Conservation (phyloP, 2,888 invertebrate species). For the Folsomia manolachei region DNA sequence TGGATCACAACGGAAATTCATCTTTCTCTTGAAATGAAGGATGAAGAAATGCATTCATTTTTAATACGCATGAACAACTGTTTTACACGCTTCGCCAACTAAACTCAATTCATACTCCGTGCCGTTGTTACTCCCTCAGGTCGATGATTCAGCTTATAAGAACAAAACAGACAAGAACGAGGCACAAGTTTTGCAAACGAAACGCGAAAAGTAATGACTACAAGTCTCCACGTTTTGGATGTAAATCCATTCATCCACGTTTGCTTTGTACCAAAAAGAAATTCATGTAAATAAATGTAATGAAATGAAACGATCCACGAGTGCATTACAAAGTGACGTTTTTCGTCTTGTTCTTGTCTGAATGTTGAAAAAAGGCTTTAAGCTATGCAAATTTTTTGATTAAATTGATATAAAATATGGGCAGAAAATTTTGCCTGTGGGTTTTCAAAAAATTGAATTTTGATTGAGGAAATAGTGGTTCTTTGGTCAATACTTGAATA, state of each 20-base stretch:
- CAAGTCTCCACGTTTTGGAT: neutral
- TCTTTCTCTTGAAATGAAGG: neutral
- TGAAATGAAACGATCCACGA: neutral
- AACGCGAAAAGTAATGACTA: neutral
- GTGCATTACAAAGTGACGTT: no score
- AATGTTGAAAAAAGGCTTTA: neutral
- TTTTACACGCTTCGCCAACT: slow-evolving; percentile 5
- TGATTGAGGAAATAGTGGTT: no score
- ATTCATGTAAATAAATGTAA: neutral
- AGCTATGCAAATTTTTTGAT: neutral
- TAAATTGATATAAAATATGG: no score
- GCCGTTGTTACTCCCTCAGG: no score
- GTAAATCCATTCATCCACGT: no score
- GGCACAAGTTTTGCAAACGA: neutral
- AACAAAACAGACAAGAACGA: no score
- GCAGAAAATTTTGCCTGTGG: no score
- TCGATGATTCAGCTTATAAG: no score
- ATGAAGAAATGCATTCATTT: slow-evolving; percentile 5
- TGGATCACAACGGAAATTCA: slow-evolving; percentile 11
- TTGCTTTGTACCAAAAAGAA: neutral
- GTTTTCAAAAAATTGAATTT: no score
- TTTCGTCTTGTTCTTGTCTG: neutral
- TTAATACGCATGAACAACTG: slow-evolving; percentile 3
- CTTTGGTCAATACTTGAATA: no score
- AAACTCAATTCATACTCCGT: neutral